phyloP scores from a whole-genome alignment of 2,888 invertebrate genomes.

The Pollenia griseotomentosa region DNA sequence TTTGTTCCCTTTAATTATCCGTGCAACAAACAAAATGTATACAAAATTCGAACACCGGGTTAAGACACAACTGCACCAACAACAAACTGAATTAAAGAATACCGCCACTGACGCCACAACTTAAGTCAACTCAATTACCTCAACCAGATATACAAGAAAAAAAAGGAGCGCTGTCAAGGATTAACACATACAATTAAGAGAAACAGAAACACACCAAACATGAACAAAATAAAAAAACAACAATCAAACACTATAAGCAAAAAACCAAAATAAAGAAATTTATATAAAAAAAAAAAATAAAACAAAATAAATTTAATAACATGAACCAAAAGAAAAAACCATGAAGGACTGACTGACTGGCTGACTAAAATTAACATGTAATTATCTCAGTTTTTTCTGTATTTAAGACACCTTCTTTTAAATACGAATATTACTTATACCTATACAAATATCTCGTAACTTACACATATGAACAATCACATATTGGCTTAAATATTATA shows the following conservation, averaged over 20 bases:
- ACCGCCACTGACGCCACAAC: slow-evolving; percentile 72
- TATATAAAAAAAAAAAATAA: slow-evolving; percentile 51
- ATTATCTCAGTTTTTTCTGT: slow-evolving; percentile 70
- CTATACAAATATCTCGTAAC: background rate
- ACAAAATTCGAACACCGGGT: slow-evolving; percentile 51
- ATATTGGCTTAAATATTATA: slow-evolving; percentile 28
- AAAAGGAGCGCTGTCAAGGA: slow-evolving; percentile 72
- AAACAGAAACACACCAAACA: slow-evolving; percentile 37
- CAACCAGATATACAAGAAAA: slow-evolving; percentile 50
- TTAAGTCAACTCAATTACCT: slow-evolving; percentile 74
- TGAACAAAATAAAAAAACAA: slow-evolving; percentile 27
- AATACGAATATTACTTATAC: slow-evolving; percentile 31
- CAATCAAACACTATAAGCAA: slow-evolving; percentile 24
- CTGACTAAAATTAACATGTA: slow-evolving; percentile 74
- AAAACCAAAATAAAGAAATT: slow-evolving; percentile 32
- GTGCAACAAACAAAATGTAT: slow-evolving; percentile 53
- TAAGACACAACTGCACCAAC: slow-evolving; percentile 25
- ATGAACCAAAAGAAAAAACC: slow-evolving; percentile 22
- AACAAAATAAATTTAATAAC: slow-evolving; percentile 55
- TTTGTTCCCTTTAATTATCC: slow-evolving; percentile 64
- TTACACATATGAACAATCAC: background rate
- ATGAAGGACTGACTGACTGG: slow-evolving; percentile 38
- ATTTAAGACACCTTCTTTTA: slow-evolving; percentile 67
- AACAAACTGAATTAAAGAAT: slow-evolving; percentile 60
- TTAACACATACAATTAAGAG: slow-evolving; percentile 72